Percentiles rank a stretch among this genome's conserved stretches.
Conservation (phyloP, 2,113 vertebrate genomes). For the Leptobrachium ailaonicum region DNA sequence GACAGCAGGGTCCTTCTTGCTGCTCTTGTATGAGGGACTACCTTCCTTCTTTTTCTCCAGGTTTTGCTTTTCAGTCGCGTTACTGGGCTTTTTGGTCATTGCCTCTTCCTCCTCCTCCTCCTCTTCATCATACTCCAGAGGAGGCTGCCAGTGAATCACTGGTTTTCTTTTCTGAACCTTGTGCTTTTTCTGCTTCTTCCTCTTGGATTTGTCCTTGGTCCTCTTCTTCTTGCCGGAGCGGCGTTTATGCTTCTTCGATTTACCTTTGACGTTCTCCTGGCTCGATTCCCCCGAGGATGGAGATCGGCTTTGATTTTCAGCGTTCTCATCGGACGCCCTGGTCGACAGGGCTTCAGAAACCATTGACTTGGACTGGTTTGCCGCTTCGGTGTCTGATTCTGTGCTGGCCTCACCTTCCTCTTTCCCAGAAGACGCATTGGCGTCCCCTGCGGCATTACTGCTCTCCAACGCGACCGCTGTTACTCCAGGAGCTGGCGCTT, state of each 20-base stretch:
- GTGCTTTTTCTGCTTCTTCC: conserved; percentile 82
- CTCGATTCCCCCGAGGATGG: conserved; percentile 60
- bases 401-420: conserved; percentile 94
- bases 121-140: conserved; percentile 92
- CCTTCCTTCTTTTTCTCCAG: conserved; percentile 46
- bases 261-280: conserved; percentile 60
- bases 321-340: not conserved
- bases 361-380: conserved; percentile 55
- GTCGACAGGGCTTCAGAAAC: conserved; percentile 46
- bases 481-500: conserved; percentile 43
- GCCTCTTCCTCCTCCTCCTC: conserved; percentile 85
- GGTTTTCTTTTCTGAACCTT: conserved; percentile 87
- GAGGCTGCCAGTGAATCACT: conserved; percentile 93
- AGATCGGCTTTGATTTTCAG: conserved; percentile 53
- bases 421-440: conserved; percentile 72
- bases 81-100: conserved; percentile 48
- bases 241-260: conserved; percentile 76
- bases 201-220: conserved; percentile 74
- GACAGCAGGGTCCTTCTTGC: not conserved
- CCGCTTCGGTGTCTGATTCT: conserved; percentile 72
- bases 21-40: conserved; percentile 32
- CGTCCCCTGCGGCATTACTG: not conserved
- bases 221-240: conserved; percentile 76
- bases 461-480: not conserved
- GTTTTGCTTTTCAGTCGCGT: conserved; percentile 28